Evolutionary conservation across 2,113 vertebrate genomes (phyloP), one percentile per base, ranked within the genome.

Genomic region (Poicephalus gulielmi): DNA sequence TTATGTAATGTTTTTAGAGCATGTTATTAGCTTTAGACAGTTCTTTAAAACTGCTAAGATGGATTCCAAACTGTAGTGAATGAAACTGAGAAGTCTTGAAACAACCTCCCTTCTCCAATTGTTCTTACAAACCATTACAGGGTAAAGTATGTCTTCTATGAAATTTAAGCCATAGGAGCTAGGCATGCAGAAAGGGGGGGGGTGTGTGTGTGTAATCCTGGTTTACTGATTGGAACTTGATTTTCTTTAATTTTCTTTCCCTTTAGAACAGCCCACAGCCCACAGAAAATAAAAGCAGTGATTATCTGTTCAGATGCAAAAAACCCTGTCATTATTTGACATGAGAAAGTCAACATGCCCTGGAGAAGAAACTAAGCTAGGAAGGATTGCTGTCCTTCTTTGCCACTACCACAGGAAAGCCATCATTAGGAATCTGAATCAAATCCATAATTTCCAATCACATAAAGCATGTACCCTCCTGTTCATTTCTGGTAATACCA

Each of bases 271-370:
- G 15, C n/a, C 18, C 53, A 31, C 17, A 31, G 30, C 52, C 35
- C 59, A 33, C 37, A 50, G 53, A 92, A 94, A 93, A 78, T 63
- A 49, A 94, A 81, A 83, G 31, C 43, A 89, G 18, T 63, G 67
- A 83, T 96, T 76, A 90, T 90, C 44, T 90, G 52, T 88, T 90
- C 78, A 89, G 41, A 50, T 81, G n/a, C 10, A 76, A 75, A 85
- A 91, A 91, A 75, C 76, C 24, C 9, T 6, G 44, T 60, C 43
- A 37, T 73, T 63, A 46, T 77, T 90, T 83, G 50, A 64, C 47
- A 14, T 78, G 69, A 93, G 83, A 88, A 95, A 80, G 73, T 90
- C 62, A 73, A 8, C 10, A 47, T 68, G 83, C 76, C 62, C 67
- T 44, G 69, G 35, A 81, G 55, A 84, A 84, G 50, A 84, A 83